Evolutionary conservation across 1,140 invertebrate genomes (phyloP), one percentile per base, ranked within the genome.

Genomic region (Heliconius hewitsoni): DNA sequence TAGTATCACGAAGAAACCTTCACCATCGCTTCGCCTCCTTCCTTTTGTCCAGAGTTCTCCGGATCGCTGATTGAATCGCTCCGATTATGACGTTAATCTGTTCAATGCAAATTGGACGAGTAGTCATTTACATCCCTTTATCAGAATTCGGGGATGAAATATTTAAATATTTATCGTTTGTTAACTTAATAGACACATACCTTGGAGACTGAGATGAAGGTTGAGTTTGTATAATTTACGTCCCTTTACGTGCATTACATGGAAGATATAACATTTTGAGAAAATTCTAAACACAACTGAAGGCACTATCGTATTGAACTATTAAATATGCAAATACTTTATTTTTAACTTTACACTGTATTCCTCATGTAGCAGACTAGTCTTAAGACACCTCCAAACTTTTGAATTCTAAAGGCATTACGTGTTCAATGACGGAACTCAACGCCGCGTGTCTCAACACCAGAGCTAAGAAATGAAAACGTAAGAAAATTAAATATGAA

Each of bases 11-110:
- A 84, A 84, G 82, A 84, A 82, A 82, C 83, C 80, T 84, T 84
- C 78, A 27, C 74, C 82, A 60, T 77, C 79, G 50, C 52, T 39
- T 76, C 16, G 71, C 70, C 74, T 71, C 81, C 78, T 78, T 76
- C 76, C 82, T 84, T 84, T 86, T 87, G 90, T 89, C 91, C 91
- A 88, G 86, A 86, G 90, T 89, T 89, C 87, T 84, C 85, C 83
- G 87, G 85, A 91, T 91, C 88, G 85, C 91, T 94, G 92, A 94
- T 94, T 93, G 93, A 94, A 94, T 94, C 91, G 90, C 85, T 83
- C 88, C 90, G 93, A 94, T 94, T 94, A 94, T 94, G 91, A 94
- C 91, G 91, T 94, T 94, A 94, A 94, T 94, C 93, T 93, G 91
- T 93, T 93, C 91, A 90, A 93, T 93, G 93, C 91, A 94, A 94